Conservation (phyloP, 2,888 invertebrate species). For the Syritta pipiens region DNA sequence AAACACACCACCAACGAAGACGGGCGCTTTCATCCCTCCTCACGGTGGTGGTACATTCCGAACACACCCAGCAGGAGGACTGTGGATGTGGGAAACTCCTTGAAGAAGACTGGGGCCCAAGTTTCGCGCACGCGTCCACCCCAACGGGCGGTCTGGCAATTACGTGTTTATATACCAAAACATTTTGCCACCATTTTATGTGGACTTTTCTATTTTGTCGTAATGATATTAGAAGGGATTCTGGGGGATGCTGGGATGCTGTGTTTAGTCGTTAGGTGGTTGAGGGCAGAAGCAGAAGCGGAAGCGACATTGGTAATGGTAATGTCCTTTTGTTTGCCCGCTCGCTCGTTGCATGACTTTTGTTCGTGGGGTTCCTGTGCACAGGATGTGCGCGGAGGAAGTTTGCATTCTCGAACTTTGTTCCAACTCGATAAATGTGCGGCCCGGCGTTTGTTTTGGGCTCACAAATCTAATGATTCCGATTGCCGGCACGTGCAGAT, state of each 20-base stretch:
- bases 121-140: slow-evolving; percentile 71
- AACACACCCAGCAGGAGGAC: slow-evolving; percentile 31
- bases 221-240: slow-evolving; percentile 61
- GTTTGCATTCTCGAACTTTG: slow-evolving; percentile 60
- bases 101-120: slow-evolving; percentile 31
- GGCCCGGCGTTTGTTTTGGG: slow-evolving; percentile 45
- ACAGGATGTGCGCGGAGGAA: slow-evolving; percentile 57
- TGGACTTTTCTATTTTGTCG: slow-evolving; percentile 64
- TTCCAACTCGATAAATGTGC: slow-evolving; percentile 65
- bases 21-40: slow-evolving; percentile 44
- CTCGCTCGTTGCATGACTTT: slow-evolving; percentile 67
- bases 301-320: slow-evolving; percentile 68
- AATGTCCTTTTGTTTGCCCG: slow-evolving; percentile 70
- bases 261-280: slow-evolving; percentile 55
- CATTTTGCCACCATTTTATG: slow-evolving; percentile 70
- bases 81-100: slow-evolving; percentile 29
- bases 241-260: slow-evolving; percentile 52
- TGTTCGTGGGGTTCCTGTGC: slow-evolving; percentile 19
- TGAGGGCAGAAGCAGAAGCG: slow-evolving; percentile 27
- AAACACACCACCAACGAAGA: slow-evolving; percentile 52
- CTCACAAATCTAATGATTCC: slow-evolving; percentile 71
- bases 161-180: slow-evolving; percentile 70
- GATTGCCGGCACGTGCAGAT: slow-evolving; percentile 74
- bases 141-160: slow-evolving; percentile 72
- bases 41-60: background rate